Base-by-base conservation (phyloP, 2,888 invertebrate species). In the Noctua fimbriata region DNA sequence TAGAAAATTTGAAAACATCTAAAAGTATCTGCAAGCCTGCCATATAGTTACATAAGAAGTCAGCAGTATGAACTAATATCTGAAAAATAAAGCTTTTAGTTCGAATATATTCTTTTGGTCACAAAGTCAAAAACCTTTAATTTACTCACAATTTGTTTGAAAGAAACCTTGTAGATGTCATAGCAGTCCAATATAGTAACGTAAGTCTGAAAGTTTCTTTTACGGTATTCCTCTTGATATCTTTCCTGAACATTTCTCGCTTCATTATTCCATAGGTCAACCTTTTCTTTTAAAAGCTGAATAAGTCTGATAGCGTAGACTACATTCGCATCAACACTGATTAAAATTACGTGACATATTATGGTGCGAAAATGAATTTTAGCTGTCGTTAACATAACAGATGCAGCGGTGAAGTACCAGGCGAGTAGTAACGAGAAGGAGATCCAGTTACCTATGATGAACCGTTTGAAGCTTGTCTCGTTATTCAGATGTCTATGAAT, bases 401-500 rank as follows among this genome's bases (percentile, higher is more conserved):
- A 18, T 32, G 18, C 3, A 63, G 2, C 28, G 18, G 16, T 32
- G 32, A 28, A 2, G 18, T 63, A 18, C 60, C 60, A 63, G 28
- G 28, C 60, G 0, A 63, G 16, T 18, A 63, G 32, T 63, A 63
- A 63, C 16, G 3, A 63, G 3, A 32, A 32, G 9, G 18, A 63
- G 60, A 52, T 36, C 52, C 79, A 80, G 52, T 79, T 80, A 0
- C 21, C 9, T 7, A 67, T 24, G 12, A 21, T 71, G 16, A 70
- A 81, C 0, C 2, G 18, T 32, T 81, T 74, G 18, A 67, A 58
- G 6, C 6, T n/a, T 5, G 4, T 18, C 41, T 52, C 28, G 21
- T 60, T n/a, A 7, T 71, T 66, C 4, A 82, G n/a, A 52, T 6
- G 60, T 55, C 75, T 82, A 18, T 82, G 81, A 36, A 81, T 24